These are phyloP conservation scores for Urosaurus nigricauda DNA, from an alignment of 2,797 vertebrate species.

Conservation along the genomic window DNA sequence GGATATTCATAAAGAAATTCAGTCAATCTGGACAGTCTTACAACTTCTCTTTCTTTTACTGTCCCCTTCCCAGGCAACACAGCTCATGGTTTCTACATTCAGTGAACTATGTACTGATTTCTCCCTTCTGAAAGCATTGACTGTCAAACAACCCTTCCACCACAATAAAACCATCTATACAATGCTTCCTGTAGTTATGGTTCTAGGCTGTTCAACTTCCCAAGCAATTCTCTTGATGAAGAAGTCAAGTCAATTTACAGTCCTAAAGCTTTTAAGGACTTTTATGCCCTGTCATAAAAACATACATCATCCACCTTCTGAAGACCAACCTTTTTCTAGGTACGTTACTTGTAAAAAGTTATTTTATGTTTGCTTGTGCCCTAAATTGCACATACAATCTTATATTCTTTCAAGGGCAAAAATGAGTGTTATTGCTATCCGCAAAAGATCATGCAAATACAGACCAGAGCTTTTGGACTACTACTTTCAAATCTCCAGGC, in stretches of 20 bases:
- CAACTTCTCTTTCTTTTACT: neutral
- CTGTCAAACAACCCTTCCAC: neutral
- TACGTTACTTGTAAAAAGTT: neutral
- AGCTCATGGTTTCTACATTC: neutral
- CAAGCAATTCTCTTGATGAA: neutral
- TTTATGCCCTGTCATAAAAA: neutral
- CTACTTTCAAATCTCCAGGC: too few relatives aligned
- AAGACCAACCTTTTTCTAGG: neutral
- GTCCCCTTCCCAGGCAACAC: neutral
- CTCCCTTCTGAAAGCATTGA: neutral
- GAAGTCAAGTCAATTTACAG: neutral
- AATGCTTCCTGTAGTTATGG: neutral
- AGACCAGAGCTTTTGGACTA: too few relatives aligned
- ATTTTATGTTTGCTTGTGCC: neutral
- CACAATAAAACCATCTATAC: neutral
- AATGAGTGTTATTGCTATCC: neutral
- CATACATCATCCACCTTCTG: neutral
- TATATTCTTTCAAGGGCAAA: neutral
- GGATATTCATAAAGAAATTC: neutral
- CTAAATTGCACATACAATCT: neutral
- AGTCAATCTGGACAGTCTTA: neutral
- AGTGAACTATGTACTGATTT: neutral
- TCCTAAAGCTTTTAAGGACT: neutral
- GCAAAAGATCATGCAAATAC: neutral
- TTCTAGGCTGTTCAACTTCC: neutral